Base-by-base conservation (phyloP, 1,140 invertebrate species). In the Dryas iulia region DNA sequence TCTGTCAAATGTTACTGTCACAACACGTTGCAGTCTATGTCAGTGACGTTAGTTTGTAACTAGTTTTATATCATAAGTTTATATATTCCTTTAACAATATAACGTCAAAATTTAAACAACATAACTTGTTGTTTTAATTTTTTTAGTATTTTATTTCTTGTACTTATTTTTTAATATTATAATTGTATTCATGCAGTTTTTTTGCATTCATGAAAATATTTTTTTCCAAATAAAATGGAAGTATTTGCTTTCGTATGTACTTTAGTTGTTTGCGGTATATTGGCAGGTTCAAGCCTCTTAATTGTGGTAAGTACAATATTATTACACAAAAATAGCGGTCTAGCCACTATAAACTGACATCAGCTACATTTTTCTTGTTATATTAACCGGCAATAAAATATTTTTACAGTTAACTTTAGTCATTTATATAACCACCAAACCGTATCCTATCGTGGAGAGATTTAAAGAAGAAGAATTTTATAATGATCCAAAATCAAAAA, bases 381-480 rank as follows among this genome's bases (percentile, higher is more conserved):
- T 28, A 3, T 59, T 21, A 18, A 47, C 8, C 14, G 14, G 18
- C 14, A 21, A 18, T 6, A 7, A 18, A 47, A 21, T 47, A 47
- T 47, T 18, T 3, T 71, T 69, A 14, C 66, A 78, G 76, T 23
- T 75, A 31, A 58, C 63, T 18, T 7, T 72, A 28, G 26, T 69
- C 33, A 65, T 78, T 24, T 76, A 64, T 59, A 24, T 76, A 5
- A 78, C 60, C n/a, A 83, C 87, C 10, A 79, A 94, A 72, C 93
- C 94, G 23, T 97, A 95, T 89, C 95, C 96, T n/a, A 81, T 92
- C 57, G 92, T 97, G 52, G 87, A 90, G 58, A 84, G 95, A 30
- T 93, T 93, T 76, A 93, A 96, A 77, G 94, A 95, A 80, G 98
- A 98, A 88, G 95, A 96, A 75, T 95, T 92, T 73, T 98, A 95